phyloP scores from a whole-genome alignment of 2,113 vertebrate genomes.

The Megalops atlanticus region DNA sequence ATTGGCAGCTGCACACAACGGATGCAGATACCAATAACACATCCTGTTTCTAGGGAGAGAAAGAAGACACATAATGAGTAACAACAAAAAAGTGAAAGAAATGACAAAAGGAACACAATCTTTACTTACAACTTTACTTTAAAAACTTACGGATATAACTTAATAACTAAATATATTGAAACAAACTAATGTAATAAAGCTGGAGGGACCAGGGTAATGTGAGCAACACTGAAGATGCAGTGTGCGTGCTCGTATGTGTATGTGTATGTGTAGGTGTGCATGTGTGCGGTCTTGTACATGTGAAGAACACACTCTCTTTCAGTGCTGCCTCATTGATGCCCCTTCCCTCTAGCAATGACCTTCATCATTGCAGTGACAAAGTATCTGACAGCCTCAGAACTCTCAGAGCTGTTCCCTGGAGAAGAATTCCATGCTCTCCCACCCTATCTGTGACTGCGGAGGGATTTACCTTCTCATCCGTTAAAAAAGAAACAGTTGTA shows the following conservation, averaged over 20 bases:
- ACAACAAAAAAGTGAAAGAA: too few relatives aligned
- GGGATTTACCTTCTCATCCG: constrained; percentile 19
- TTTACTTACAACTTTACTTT: too few relatives aligned
- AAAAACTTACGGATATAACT: too few relatives aligned
- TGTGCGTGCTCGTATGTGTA: background rate
- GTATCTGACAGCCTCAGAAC: constrained; percentile 61
- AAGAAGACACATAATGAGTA: too few relatives aligned
- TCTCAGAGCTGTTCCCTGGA: constrained; percentile 66
- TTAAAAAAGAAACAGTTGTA: constrained; percentile 29
- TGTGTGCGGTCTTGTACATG: background rate
- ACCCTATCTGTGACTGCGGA: constrained; percentile 49
- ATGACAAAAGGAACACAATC: too few relatives aligned
- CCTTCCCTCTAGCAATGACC: background rate
- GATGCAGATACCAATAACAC: too few relatives aligned
- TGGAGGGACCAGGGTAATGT: background rate
- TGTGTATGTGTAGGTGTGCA: background rate
- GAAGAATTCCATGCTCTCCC: constrained; percentile 49
- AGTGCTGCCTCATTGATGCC: background rate
- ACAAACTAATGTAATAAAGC: too few relatives aligned
- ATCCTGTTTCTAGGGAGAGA: too few relatives aligned
- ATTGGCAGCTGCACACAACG: too few relatives aligned
- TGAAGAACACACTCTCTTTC: background rate
- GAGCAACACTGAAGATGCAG: too few relatives aligned
- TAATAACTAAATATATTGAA: too few relatives aligned
- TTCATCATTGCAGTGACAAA: constrained; percentile 46